Base-by-base conservation (phyloP, 2,888 invertebrate species). In the Anarsia innoxiella region DNA sequence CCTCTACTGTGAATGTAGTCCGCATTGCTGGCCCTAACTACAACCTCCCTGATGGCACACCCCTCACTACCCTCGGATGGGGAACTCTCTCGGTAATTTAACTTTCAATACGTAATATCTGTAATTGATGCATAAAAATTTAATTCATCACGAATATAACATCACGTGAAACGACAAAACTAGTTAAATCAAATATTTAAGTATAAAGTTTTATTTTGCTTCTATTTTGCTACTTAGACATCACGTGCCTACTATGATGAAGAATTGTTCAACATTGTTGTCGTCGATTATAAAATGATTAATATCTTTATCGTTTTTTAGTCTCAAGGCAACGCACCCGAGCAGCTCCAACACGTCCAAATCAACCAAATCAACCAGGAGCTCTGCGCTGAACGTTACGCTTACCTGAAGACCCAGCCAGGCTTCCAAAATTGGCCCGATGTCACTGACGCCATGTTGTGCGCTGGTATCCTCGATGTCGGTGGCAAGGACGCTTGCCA, bases 11-110 rank as follows among this genome's bases (percentile, higher is more conserved):
- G 0, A 40, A 41, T 4, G 32, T 57, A 1, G 55, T 45, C 3
- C 27, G 38, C 1, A 57, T 74, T 12, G 49, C 52, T 12, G 50
- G 62, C 1, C 40, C 55, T 1, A 46, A 41, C 14, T 53, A 53
- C 23, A 48, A 56, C 27, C 48, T 65, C 3, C 53, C 45, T 2
- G 57, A 47, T 6, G 55, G 63, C 39, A 48, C 48, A n/a, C 36
- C 51, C 2, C 59, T 65, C 1, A 46, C 60, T 28, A 59, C 71
- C n/a, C 56, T 57, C 27, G 80, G 78, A 10, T 76, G 76, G 75
- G 73, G 75, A 5, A 46, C 51, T 4, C 60, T 53, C 12, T 43
- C 51, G 23, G 66, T 66, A 44, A 56, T n/a, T n/a, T n/a, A 19
- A 19, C 8, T 19, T 8, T 5, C 19, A 19, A 19, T 19, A 19